These are phyloP conservation scores for Rhagologus leucostigma DNA, from an alignment of 2,113 vertebrate species.

Conservation along the genomic window DNA sequence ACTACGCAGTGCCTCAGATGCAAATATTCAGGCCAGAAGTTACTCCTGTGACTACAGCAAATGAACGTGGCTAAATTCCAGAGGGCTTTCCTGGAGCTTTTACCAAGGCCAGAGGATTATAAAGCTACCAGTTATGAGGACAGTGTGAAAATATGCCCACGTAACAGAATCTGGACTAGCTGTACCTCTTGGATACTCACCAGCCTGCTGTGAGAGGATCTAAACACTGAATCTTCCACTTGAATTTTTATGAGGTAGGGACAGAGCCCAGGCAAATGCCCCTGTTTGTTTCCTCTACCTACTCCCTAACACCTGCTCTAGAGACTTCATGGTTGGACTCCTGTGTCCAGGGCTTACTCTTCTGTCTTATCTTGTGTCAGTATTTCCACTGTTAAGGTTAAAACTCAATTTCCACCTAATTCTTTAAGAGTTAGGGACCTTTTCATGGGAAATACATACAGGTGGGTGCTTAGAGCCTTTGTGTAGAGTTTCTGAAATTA, in stretches of 20 bases:
- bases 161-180: not conserved
- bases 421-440: not conserved
- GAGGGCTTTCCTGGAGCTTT: slow-evolving; percentile 1
- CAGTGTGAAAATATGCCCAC: not conserved
- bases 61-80: not conserved
- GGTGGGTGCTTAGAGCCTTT: not conserved
- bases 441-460: not conserved
- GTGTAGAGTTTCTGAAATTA: not conserved
- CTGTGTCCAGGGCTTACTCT: not conserved
- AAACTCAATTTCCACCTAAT: not conserved
- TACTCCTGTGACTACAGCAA: not conserved
- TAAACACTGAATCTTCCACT: not conserved
- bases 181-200: slow-evolving; percentile 16
- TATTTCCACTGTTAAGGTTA: not conserved
- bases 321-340: not conserved
- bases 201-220: not conserved
- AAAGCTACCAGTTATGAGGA: not conserved
- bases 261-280: not conserved
- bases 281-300: not conserved
- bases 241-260: not conserved
- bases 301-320: not conserved
- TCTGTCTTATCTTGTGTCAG: not conserved
- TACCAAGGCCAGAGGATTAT: not conserved
- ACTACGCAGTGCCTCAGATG: not conserved
- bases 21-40: not conserved